These are phyloP conservation scores for Montipora efflorescens DNA, from an alignment of 64 coral and sea anemone genomes.

Conservation along the genomic window DNA sequence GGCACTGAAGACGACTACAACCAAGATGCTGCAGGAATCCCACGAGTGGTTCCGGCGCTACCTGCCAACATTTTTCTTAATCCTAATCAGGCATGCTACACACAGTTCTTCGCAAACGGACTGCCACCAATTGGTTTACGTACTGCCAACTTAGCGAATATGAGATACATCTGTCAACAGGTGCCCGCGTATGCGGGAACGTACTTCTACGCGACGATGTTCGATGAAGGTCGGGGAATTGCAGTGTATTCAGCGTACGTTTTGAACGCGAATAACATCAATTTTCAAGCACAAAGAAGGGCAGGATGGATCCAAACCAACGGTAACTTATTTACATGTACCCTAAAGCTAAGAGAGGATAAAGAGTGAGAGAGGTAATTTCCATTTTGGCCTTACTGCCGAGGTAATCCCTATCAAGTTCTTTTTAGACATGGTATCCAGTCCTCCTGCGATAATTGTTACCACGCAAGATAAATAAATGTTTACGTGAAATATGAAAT, in stretches of 20 bases:
- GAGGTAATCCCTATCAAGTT: neutral
- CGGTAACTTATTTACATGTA: neutral
- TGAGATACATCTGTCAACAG: conserved; percentile 30
- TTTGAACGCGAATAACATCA: conserved; percentile 6
- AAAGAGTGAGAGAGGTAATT: neutral
- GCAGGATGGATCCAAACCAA: neutral
- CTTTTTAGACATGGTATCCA: neutral
- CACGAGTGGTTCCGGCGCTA: neutral
- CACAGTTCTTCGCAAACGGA: neutral
- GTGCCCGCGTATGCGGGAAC: neutral
- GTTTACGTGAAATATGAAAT: neutral
- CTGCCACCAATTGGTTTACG: neutral
- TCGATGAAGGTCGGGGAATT: conserved; percentile 33
- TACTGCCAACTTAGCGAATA: neutral
- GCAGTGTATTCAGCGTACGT: conserved; percentile 22
- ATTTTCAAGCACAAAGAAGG: neutral
- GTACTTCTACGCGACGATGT: conserved; percentile 30
- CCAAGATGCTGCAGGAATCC: neutral
- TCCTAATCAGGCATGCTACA: neutral
- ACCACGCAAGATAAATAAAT: neutral
- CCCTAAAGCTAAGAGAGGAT: neutral
- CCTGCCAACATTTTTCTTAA: no score
- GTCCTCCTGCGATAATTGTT: neutral
- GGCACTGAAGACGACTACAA: neutral
- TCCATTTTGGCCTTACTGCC: neutral